phyloP scores from a whole-genome alignment of 2,888 invertebrate genomes.

The Atethmia centrago region DNA sequence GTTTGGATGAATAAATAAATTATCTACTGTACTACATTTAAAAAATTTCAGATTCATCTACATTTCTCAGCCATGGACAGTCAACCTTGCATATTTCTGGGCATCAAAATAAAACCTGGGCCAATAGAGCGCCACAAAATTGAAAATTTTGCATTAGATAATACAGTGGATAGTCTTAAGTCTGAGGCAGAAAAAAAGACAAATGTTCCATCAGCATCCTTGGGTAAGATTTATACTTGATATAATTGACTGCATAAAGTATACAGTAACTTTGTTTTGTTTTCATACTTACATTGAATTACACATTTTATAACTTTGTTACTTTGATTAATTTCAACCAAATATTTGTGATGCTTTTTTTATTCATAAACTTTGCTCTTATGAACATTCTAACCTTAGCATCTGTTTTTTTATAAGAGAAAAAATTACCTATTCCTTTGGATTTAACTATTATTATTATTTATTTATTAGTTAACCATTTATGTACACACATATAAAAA shows the following conservation, averaged over 20 bases:
- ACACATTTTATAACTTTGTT: background rate
- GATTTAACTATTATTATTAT: too few relatives aligned
- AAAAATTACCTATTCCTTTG: background rate
- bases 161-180: constrained; percentile 91
- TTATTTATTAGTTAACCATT: too few relatives aligned
- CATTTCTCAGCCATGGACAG: constrained; percentile 72
- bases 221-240: constrained; percentile 83
- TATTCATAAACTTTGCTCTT: background rate
- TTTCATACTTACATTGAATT: background rate
- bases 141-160: constrained; percentile 91
- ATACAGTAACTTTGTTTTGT: background rate
- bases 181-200: constrained; percentile 90
- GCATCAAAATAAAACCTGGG: constrained; percentile 87
- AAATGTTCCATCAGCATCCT: constrained; percentile 89
- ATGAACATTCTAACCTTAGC: background rate
- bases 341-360: background rate
- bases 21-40: background rate
- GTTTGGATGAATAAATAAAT: background rate
- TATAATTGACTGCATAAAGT: background rate
- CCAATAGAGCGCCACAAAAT: constrained; percentile 86
- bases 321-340: background rate
- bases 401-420: background rate
- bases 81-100: constrained; percentile 82
- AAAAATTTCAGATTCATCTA: constrained; percentile 26
- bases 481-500: too few relatives aligned